phyloP scores from a whole-genome alignment of 2,797 vertebrate species.

The Lithobates pipiens region DNA sequence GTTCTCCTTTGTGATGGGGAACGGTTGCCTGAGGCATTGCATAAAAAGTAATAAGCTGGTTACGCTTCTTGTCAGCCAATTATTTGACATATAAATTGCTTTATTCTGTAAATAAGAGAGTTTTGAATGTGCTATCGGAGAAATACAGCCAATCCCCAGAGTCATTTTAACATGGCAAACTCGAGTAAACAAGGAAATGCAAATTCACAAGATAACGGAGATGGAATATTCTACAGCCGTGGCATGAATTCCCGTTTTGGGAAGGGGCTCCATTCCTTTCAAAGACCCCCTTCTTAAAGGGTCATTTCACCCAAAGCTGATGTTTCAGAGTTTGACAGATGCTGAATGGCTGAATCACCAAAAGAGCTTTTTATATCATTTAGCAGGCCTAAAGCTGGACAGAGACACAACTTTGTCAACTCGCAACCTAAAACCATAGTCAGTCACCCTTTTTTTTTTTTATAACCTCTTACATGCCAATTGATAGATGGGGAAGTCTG shows the following conservation, averaged over 20 bases:
- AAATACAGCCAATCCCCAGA: slow-evolving; percentile 59
- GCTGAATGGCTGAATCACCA: too few species aligned
- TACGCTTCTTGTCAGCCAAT: slow-evolving; percentile 59
- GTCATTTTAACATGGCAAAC: slow-evolving; percentile 47
- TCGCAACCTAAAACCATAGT: too few species aligned
- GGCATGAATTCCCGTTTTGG: background rate
- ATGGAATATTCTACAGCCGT: background rate
- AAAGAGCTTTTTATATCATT: too few species aligned
- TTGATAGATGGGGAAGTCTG: too few species aligned
- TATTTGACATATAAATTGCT: slow-evolving; percentile 61
- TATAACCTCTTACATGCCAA: too few species aligned
- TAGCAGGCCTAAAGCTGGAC: too few species aligned
- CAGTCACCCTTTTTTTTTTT: too few species aligned
- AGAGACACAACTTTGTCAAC: too few species aligned
- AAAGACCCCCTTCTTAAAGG: background rate
- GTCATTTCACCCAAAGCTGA: background rate
- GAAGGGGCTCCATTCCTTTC: background rate
- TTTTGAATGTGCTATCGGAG: slow-evolving; percentile 57
- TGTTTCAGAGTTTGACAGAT: too few species aligned
- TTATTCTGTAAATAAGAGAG: slow-evolving; percentile 62
- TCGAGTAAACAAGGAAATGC: slow-evolving; percentile 45
- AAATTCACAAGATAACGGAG: slow-evolving; percentile 29
- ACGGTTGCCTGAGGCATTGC: slow-evolving; percentile 44
- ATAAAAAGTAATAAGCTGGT: slow-evolving; percentile 53
- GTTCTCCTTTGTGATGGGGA: slow-evolving; percentile 32